Evolutionary conservation across 2,113 vertebrate genomes (phyloP).

Genomic region (Talpa occidentalis): DNA sequence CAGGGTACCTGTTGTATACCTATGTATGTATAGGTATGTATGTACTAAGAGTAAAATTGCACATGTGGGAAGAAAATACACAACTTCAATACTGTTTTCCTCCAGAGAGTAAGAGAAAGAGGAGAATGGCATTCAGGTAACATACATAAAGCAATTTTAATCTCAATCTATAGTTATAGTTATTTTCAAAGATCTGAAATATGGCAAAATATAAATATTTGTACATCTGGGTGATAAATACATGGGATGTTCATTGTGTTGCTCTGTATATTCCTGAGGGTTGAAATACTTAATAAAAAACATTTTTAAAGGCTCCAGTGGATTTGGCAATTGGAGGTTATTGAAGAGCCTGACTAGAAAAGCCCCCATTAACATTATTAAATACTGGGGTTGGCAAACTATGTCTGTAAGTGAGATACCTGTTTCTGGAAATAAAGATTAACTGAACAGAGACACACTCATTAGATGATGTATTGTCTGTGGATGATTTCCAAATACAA

Average conservation of each 20-base stretch:
- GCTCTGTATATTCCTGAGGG: not conserved
- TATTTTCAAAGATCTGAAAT: conserved; percentile 32
- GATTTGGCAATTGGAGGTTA: not conserved
- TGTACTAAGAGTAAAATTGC: not conserved
- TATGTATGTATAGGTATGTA: not conserved
- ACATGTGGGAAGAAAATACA: not conserved
- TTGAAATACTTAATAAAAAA: not conserved
- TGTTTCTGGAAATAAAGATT: not conserved
- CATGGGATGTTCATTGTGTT: not conserved
- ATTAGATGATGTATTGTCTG: not conserved
- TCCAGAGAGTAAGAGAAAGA: not conserved
- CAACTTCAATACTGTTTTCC: not conserved
- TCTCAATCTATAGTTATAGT: not conserved
- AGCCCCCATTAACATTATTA: not conserved
- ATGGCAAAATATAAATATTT: not conserved
- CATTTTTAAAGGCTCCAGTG: not conserved
- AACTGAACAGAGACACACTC: not conserved
- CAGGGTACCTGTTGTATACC: not conserved
- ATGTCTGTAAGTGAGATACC: not conserved
- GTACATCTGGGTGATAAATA: not conserved
- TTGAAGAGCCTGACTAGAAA: not conserved
- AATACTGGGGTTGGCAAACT: not conserved
- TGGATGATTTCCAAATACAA: not conserved
- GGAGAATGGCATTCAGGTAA: not conserved
- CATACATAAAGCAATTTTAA: not conserved